Percentiles rank a stretch among this genome's conserved stretches.
These are phyloP conservation scores for Prunella strophiata DNA, from an alignment of 2,797 vertebrate species.

Conservation along the genomic window DNA sequence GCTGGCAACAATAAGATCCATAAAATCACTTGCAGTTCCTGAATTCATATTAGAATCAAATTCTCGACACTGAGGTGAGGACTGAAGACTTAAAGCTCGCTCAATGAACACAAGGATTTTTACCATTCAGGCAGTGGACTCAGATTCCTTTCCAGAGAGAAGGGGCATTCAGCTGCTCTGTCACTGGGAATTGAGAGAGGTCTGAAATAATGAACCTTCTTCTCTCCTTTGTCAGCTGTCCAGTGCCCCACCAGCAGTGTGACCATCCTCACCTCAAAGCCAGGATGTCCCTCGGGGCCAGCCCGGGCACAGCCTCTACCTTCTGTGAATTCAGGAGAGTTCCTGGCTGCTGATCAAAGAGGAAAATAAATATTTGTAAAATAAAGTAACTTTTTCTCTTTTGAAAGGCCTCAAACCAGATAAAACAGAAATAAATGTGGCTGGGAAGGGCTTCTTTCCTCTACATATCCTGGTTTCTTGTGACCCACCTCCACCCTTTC, in stretches of 20 bases:
- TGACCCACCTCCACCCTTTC: background rate
- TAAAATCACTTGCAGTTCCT: background rate
- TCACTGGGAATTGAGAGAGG: background rate
- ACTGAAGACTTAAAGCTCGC: background rate
- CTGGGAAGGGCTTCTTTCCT: conserved; percentile 29
- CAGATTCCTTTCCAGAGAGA: background rate
- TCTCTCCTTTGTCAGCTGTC: background rate
- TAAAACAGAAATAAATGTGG: conserved; percentile 14
- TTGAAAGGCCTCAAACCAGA: conserved; percentile 18
- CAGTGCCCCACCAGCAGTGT: background rate
- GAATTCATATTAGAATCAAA: background rate
- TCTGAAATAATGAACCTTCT: background rate
- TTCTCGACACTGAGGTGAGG: background rate
- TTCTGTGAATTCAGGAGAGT: background rate
- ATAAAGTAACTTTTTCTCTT: background rate
- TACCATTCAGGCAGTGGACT: background rate
- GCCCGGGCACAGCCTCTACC: background rate
- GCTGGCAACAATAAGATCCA: background rate
- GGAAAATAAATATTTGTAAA: conserved; percentile 19
- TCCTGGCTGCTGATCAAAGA: conserved; percentile 8
- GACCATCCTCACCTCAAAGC: background rate
- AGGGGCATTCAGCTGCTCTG: background rate
- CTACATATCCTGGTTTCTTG: background rate
- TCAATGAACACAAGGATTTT: background rate
- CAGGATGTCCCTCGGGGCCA: background rate